A percentile compares a stretch with the other conserved stretches of the same genome.
Conservation (phyloP, 2,888 invertebrate species). For the Patella depressa region DNA sequence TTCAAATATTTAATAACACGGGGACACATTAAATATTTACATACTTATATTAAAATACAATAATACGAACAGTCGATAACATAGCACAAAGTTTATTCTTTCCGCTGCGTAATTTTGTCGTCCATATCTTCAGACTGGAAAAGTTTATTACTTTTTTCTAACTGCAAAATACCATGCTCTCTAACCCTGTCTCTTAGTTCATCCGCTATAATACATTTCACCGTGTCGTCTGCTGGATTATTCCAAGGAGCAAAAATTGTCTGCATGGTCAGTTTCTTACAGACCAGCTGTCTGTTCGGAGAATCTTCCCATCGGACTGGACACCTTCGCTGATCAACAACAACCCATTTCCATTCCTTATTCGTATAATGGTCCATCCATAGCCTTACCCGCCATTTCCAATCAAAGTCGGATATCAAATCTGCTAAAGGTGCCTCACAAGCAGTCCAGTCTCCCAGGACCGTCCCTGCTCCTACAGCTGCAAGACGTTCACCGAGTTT, state of each 20-base stretch:
- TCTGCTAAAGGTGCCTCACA: not conserved
- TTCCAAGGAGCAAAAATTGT: not conserved
- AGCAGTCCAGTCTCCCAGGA: not conserved
- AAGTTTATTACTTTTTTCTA: too few relatives aligned
- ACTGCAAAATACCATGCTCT: too few relatives aligned
- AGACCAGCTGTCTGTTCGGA: not conserved
- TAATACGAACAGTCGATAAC: too few relatives aligned
- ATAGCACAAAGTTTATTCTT: too few relatives aligned
- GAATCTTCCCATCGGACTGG: not conserved
- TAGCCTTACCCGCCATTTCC: not conserved
- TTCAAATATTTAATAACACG: too few relatives aligned
- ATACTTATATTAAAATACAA: too few relatives aligned
- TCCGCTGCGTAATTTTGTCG: too few relatives aligned
- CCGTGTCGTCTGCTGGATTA: not conserved
- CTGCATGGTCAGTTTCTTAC: not conserved
- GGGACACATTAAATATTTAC: too few relatives aligned
- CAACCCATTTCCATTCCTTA: constrained; percentile 1
- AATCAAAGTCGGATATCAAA: not conserved
- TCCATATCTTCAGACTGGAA: too few relatives aligned
- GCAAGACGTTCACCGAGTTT: not conserved
- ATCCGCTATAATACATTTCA: too few relatives aligned
- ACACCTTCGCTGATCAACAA: not conserved
- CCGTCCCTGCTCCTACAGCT: not conserved
- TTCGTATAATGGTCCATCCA: not conserved
- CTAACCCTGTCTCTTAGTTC: too few relatives aligned